A percentile compares a stretch with the other conserved stretches of the same genome.
Conservation (phyloP, 2,888 invertebrate species). For the Scaptodrosophila latifasciaeformis region DNA sequence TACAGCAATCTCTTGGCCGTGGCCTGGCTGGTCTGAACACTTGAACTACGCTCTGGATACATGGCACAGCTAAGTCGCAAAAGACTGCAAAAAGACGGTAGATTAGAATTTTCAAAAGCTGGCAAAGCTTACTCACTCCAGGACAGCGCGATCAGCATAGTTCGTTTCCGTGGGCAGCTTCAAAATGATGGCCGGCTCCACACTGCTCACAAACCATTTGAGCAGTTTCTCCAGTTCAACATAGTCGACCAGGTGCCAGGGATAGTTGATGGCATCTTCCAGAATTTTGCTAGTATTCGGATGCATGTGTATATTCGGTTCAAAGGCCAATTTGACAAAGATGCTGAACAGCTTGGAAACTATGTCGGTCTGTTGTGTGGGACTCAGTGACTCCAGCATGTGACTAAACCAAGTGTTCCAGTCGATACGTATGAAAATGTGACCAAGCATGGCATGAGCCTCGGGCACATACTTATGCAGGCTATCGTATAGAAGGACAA, state of each 20-base stretch:
- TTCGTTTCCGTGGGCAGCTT: slow-evolving; percentile 75
- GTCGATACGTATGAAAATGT: slow-evolving; percentile 81
- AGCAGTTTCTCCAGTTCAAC: slow-evolving; percentile 80
- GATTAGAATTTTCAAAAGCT: background rate
- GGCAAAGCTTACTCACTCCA: slow-evolving; percentile 76
- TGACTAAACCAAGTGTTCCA: slow-evolving; percentile 82
- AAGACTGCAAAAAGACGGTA: slow-evolving; percentile 53
- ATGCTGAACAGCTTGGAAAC: slow-evolving; percentile 81
- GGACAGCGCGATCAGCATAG: slow-evolving; percentile 78
- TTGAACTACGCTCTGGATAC: slow-evolving; percentile 54
- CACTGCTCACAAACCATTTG: slow-evolving; percentile 85
- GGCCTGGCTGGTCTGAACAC: slow-evolving; percentile 44
- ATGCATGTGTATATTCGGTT: slow-evolving; percentile 81
- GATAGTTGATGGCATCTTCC: slow-evolving; percentile 79
- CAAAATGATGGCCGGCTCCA: slow-evolving; percentile 82
- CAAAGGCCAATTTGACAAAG: slow-evolving; percentile 83
- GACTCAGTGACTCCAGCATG: too few species aligned
- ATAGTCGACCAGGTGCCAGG: slow-evolving; percentile 81
- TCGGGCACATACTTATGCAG: slow-evolving; percentile 83
- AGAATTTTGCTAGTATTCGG: slow-evolving; percentile 75
- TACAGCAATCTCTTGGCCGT: slow-evolving; percentile 73
- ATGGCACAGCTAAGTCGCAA: slow-evolving; percentile 65
- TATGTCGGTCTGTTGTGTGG: too few species aligned
- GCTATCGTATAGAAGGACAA: slow-evolving; percentile 77
- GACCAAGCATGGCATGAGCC: slow-evolving; percentile 83